phyloP scores from a whole-genome alignment of 2,113 vertebrate species.

The Propithecus coquereli region DNA sequence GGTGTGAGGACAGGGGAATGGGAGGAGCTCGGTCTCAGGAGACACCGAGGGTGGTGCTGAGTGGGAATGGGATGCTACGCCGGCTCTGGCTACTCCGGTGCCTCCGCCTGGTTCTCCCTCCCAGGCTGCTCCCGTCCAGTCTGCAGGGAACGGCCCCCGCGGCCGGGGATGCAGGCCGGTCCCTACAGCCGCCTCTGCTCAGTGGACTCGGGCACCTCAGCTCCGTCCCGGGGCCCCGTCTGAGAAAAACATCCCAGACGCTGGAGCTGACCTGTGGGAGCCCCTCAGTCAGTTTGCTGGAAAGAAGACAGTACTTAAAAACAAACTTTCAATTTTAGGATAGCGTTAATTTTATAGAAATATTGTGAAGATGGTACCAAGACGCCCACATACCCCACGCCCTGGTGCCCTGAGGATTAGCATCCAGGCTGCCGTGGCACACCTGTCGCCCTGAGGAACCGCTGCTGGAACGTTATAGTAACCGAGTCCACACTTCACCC shows the following conservation, averaged over 20 bases:
- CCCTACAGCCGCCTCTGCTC: background rate
- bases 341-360: background rate
- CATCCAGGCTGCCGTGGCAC: fast-evolving
- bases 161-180: background rate
- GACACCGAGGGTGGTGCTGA: fast-evolving
- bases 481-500: background rate
- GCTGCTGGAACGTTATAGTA: fast-evolving
- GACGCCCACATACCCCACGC: fast-evolving
- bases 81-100: background rate
- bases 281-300: background rate
- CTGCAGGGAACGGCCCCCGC: background rate
- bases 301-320: background rate
- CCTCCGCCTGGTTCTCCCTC: background rate
- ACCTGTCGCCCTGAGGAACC: too few species aligned
- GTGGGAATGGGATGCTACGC: fast-evolving
- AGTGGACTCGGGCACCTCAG: background rate
- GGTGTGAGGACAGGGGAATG: background rate
- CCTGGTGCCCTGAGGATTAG: fast-evolving
- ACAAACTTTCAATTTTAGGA: background rate
- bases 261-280: background rate
- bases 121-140: background rate
- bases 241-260: fast-evolving
- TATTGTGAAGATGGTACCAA: background rate
- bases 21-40: background rate
- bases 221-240: background rate